Evolutionary conservation across 1,140 invertebrate genomes (phyloP).

Genomic region (Coptotermes formosanus): DNA sequence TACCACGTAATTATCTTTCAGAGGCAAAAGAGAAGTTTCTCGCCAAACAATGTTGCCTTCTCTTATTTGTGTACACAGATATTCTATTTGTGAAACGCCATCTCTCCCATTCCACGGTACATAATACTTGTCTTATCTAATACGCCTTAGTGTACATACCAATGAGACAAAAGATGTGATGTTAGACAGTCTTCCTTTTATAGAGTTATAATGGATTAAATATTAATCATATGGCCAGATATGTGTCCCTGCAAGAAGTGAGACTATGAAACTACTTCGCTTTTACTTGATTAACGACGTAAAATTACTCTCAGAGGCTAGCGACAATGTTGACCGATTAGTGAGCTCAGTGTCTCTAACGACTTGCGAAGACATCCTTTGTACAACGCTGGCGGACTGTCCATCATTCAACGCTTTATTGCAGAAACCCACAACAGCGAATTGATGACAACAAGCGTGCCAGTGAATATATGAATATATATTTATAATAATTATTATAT

Average conservation of each 20-base stretch:
- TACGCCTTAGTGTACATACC: background rate
- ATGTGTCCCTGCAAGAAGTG: background rate
- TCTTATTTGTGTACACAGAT: background rate
- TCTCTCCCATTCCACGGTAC: background rate
- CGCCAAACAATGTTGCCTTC: background rate
- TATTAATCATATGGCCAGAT: background rate
- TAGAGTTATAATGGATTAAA: background rate
- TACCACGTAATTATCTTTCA: slow-evolving; percentile 34
- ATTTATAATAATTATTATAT: no score
- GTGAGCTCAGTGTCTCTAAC: background rate
- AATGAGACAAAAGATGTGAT: background rate
- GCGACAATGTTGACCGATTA: background rate
- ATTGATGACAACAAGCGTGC: no score
- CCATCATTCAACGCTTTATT: no score
- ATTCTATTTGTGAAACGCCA: background rate
- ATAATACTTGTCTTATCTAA: background rate
- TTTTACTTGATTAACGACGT: background rate
- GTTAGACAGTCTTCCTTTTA: background rate
- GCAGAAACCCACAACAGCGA: no score
- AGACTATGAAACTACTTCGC: background rate
- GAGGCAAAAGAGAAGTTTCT: slow-evolving; percentile 21
- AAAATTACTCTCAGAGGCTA: background rate
- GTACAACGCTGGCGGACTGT: no score
- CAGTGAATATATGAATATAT: no score
- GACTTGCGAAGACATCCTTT: no score